A percentile compares a stretch with the other conserved stretches of the same genome.
Evolutionary conservation across 2,888 invertebrate genomes (phyloP).

Genomic region (Drosophila austrosaltans): DNA sequence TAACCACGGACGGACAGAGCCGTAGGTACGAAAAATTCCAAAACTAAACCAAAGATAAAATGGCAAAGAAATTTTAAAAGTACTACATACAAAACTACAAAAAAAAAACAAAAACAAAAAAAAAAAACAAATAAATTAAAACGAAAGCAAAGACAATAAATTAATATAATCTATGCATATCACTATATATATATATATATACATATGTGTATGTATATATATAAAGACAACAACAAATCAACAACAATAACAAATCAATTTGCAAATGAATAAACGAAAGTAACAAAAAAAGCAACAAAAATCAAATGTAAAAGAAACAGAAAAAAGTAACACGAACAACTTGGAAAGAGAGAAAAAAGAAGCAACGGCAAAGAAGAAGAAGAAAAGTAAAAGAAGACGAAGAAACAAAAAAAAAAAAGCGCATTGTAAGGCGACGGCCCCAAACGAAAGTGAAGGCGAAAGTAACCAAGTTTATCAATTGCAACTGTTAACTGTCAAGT

Average conservation of each 20-base stretch:
- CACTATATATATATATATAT: slow-evolving; percentile 22
- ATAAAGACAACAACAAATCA: slow-evolving; percentile 30
- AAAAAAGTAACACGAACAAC: slow-evolving; percentile 28
- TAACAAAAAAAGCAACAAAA: slow-evolving; percentile 43
- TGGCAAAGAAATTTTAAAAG: slow-evolving; percentile 64
- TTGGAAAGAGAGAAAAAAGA: slow-evolving; percentile 30
- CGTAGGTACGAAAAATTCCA: slow-evolving; percentile 37
- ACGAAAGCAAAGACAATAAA: slow-evolving; percentile 41
- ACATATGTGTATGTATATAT: slow-evolving; percentile 6
- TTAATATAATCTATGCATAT: slow-evolving; percentile 37
- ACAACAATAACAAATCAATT: slow-evolving; percentile 60
- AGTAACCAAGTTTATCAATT: slow-evolving; percentile 35
- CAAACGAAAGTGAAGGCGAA: slow-evolving; percentile 64
- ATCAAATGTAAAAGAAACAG: slow-evolving; percentile 32
- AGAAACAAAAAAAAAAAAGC: slow-evolving; percentile 21
- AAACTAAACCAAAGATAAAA: slow-evolving; percentile 73
- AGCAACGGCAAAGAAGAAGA: slow-evolving; percentile 28
- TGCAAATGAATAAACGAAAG: slow-evolving; percentile 64
- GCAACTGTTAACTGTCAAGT: slow-evolving; percentile 1
- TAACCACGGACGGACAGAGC: slow-evolving; percentile 20
- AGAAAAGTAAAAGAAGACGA: slow-evolving; percentile 27
- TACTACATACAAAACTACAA: slow-evolving; percentile 25
- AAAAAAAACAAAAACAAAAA: slow-evolving; percentile 23
- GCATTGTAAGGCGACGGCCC: slow-evolving; percentile 6
- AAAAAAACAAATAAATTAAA: slow-evolving; percentile 20